phyloP scores from a whole-genome alignment of 2,888 invertebrate species.

The Oligia latruncula region DNA sequence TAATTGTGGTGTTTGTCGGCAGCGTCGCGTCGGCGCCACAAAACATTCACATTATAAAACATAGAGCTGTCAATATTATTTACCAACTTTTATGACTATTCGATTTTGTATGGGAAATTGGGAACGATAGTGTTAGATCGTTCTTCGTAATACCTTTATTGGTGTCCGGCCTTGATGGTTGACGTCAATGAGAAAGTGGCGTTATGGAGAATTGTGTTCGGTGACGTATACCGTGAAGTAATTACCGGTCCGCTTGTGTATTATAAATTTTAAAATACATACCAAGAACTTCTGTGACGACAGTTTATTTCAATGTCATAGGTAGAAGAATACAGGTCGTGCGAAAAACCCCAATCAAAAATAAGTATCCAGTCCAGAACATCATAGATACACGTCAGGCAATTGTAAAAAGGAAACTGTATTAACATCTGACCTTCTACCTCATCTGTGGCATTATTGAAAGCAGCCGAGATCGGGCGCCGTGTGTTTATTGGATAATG shows the following conservation, averaged over 20 bases:
- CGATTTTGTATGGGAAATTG: constrained; percentile 68
- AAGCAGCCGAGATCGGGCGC: constrained; percentile 73
- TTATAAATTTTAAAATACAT: constrained; percentile 41
- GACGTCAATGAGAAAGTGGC: constrained; percentile 67
- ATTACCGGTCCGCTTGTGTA: constrained; percentile 47
- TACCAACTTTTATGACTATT: constrained; percentile 67
- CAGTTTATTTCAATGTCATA: constrained; percentile 36
- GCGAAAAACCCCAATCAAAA: constrained; percentile 10
- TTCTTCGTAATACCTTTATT: constrained; percentile 63
- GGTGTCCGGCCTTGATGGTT: constrained; percentile 61
- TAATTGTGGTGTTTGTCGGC: constrained; percentile 68
- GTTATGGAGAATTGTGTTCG: constrained; percentile 52
- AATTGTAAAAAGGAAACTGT: constrained; percentile 50
- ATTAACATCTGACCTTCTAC: constrained; percentile 61
- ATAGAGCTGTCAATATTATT: constrained; percentile 67
- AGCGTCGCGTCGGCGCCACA: constrained; percentile 70
- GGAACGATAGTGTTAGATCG: constrained; percentile 66
- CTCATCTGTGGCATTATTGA: constrained; percentile 68
- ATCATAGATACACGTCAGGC: constrained; percentile 14
- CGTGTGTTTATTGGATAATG: constrained; percentile 85
- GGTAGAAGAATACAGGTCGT: neutral
- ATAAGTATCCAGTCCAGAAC: neutral
- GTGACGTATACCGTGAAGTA: constrained; percentile 56
- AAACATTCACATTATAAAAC: constrained; percentile 61
- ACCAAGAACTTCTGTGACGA: constrained; percentile 57